phyloP scores from a whole-genome alignment of 2,113 vertebrate genomes.

The Galbula dea region DNA sequence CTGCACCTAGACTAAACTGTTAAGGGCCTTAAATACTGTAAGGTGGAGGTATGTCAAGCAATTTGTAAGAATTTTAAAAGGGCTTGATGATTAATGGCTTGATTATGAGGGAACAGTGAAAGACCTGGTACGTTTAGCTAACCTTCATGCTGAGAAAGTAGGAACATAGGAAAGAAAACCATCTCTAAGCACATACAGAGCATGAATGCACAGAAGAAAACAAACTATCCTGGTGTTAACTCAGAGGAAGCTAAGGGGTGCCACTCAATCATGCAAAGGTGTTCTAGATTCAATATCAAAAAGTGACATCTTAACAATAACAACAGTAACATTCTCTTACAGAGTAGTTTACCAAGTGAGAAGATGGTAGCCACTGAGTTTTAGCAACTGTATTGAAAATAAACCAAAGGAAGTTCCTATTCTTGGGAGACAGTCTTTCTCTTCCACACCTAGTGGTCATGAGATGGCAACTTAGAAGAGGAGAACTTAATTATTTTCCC shows the following conservation, averaged over 20 bases:
- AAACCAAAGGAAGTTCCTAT: not conserved
- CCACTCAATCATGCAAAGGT: not conserved
- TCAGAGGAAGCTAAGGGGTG: not conserved
- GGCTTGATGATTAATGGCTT: not conserved
- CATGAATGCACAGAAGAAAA: not conserved
- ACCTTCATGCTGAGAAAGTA: not conserved
- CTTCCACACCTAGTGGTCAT: not conserved
- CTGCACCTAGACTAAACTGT: not conserved
- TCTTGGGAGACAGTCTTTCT: not conserved
- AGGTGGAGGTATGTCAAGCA: constrained; percentile 5
- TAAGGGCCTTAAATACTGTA: not conserved
- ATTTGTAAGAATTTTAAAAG: not conserved
- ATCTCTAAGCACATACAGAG: not conserved
- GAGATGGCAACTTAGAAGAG: not conserved
- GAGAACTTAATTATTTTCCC: not conserved
- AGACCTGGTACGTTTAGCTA: not conserved
- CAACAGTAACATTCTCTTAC: not conserved
- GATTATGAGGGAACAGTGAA: not conserved
- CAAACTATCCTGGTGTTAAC: not conserved
- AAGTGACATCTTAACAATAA: not conserved
- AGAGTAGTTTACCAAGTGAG: not conserved
- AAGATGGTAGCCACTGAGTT: not conserved
- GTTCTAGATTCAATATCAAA: not conserved
- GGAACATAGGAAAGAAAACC: not conserved
- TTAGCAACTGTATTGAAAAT: not conserved